phyloP scores from a whole-genome alignment of 1,140 invertebrate genomes.

The Temnothorax curvispinosus region DNA sequence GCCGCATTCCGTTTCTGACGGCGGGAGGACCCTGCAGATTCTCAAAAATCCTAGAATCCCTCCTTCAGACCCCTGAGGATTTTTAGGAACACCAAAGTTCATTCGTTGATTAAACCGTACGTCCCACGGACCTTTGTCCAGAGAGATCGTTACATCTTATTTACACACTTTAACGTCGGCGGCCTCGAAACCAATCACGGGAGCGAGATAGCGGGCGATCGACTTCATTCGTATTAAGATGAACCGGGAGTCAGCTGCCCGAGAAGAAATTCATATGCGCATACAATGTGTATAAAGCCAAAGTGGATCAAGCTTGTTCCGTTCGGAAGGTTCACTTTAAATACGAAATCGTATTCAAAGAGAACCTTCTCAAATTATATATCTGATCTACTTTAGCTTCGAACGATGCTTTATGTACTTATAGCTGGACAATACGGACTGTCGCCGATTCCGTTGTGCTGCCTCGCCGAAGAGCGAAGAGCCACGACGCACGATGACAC shows the following conservation, averaged over 20 bases:
- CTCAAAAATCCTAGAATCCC: constrained; percentile 33
- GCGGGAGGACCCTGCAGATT: not conserved
- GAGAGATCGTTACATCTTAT: constrained; percentile 37
- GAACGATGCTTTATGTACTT: not conserved
- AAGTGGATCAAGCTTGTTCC: not conserved
- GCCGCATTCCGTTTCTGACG: constrained; percentile 64
- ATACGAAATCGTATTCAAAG: not conserved
- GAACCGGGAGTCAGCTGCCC: not conserved
- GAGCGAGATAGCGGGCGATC: constrained; percentile 14
- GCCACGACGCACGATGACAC: not conserved
- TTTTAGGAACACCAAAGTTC: constrained; percentile 50
- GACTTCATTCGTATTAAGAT: not conserved
- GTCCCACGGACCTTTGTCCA: constrained; percentile 22
- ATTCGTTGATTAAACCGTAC: constrained; percentile 8
- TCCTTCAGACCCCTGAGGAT: constrained; percentile 3
- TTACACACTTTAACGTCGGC: constrained; percentile 14
- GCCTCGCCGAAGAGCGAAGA: not conserved
- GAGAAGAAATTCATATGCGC: constrained; percentile 2
- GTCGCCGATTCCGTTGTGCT: not conserved
- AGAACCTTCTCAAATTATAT: not conserved
- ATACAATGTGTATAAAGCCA: not conserved
- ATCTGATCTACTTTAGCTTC: not conserved
- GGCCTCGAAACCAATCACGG: constrained; percentile 22
- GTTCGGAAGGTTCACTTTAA: not conserved
- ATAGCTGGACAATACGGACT: constrained; percentile 15